These are phyloP conservation scores for Nixonia krombeini DNA, from an alignment of 1,140 invertebrate species.

Conservation along the genomic window DNA sequence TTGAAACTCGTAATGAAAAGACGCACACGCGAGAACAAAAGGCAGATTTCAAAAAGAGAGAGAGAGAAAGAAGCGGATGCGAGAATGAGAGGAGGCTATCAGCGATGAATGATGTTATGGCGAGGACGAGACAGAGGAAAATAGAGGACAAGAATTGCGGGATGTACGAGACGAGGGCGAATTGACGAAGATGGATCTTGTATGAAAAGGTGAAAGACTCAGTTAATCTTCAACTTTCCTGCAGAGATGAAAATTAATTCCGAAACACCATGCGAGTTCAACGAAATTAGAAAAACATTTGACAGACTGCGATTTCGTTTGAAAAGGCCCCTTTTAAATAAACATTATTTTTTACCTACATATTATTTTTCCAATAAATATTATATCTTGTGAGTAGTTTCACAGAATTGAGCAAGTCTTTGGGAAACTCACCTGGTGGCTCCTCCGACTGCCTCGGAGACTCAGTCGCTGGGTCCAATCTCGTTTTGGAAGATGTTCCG, in stretches of 20 bases:
- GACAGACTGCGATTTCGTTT: too few species aligned
- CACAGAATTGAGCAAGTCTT: neutral
- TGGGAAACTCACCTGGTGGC: conserved; percentile 56
- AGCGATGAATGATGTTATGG: too few species aligned
- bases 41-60: too few species aligned
- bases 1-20: too few species aligned
- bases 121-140: too few species aligned
- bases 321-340: neutral
- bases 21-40: too few species aligned
- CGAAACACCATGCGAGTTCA: neutral
- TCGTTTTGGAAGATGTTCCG: conserved; percentile 70
- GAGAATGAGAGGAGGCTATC: too few species aligned
- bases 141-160: too few species aligned
- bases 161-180: too few species aligned
- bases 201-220: neutral
- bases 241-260: neutral
- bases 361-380: neutral
- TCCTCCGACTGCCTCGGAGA: conserved; percentile 72
- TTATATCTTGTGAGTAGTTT: neutral
- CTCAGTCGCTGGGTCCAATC: conserved; percentile 76
- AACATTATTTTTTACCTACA: neutral
- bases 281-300: too few species aligned
- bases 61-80: too few species aligned
- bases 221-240: neutral
- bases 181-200: neutral